These are phyloP conservation scores for Napeogenes inachia DNA, from an alignment of 2,888 invertebrate species.

Conservation along the genomic window DNA sequence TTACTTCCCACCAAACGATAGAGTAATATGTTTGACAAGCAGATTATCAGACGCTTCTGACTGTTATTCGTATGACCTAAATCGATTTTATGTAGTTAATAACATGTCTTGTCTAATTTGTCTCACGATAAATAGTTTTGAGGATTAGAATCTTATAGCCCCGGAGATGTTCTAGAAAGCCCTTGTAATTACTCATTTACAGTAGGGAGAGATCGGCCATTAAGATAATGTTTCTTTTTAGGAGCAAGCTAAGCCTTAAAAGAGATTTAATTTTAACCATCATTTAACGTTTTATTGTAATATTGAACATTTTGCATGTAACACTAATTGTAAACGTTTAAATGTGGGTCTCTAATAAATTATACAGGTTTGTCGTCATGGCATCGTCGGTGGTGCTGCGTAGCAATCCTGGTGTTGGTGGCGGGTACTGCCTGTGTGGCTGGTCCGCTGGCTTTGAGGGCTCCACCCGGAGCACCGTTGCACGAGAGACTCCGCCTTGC, in stretches of 20 bases:
- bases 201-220: neutral
- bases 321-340: too few species aligned
- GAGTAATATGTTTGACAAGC: constrained; percentile 46
- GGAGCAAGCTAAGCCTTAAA: too few species aligned
- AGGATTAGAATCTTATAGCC: neutral
- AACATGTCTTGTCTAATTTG: constrained; percentile 31
- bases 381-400: constrained; percentile 86
- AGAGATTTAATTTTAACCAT: too few species aligned
- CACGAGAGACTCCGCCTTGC: constrained; percentile 86
- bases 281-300: too few species aligned
- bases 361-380: constrained; percentile 60
- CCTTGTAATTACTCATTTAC: neutral
- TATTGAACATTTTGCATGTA: too few species aligned
- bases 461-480: constrained; percentile 85
- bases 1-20: constrained; percentile 20
- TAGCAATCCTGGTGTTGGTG: constrained; percentile 84
- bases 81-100: constrained; percentile 34
- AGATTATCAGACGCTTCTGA: constrained; percentile 56
- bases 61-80: constrained; percentile 48
- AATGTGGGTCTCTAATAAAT: neutral
- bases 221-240: neutral
- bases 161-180: neutral
- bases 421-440: constrained; percentile 89
- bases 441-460: constrained; percentile 86
- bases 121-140: constrained; percentile 24